Conservation (phyloP, 2,888 invertebrate genomes). For the Galerucella calmariensis region DNA sequence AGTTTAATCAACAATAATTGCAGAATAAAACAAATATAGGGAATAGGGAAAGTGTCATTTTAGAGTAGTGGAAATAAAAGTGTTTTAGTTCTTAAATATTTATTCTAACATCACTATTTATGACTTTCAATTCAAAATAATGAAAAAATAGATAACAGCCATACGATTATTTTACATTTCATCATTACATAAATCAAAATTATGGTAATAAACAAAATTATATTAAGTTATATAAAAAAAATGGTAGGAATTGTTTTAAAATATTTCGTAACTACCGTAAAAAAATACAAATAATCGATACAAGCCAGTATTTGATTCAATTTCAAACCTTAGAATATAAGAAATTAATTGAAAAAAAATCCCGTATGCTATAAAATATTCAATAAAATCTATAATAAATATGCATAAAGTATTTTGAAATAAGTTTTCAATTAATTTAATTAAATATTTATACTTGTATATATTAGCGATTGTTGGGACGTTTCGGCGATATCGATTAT, state of each 20-base stretch:
- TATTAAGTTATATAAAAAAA: constrained; percentile 36
- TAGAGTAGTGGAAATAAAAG: not conserved
- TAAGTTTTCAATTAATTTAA: too few relatives aligned
- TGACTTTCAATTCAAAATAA: constrained; percentile 62
- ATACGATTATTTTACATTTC: constrained; percentile 60
- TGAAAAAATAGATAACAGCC: constrained; percentile 64
- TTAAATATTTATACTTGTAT: not conserved
- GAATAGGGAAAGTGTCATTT: not conserved
- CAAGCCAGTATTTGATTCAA: not conserved
- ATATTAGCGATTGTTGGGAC: constrained; percentile 7
- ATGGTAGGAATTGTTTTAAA: constrained; percentile 35
- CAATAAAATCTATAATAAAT: not conserved
- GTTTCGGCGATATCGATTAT: constrained; percentile 8
- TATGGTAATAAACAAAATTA: constrained; percentile 42
- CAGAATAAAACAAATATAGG: not conserved
- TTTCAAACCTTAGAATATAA: not conserved
- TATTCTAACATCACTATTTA: constrained; percentile 64
- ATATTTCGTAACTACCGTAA: constrained; percentile 8
- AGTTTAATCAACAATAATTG: too few relatives aligned
- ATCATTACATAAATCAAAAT: constrained; percentile 49
- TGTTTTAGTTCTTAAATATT: constrained; percentile 46
- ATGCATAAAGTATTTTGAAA: not conserved
- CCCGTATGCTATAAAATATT: not conserved
- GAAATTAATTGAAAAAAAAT: not conserved
- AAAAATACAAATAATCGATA: constrained; percentile 14